Evolutionary conservation across 2,888 invertebrate genomes (phyloP), one percentile per base, ranked within the genome.

Genomic region (Drosophila koepferae): DNA sequence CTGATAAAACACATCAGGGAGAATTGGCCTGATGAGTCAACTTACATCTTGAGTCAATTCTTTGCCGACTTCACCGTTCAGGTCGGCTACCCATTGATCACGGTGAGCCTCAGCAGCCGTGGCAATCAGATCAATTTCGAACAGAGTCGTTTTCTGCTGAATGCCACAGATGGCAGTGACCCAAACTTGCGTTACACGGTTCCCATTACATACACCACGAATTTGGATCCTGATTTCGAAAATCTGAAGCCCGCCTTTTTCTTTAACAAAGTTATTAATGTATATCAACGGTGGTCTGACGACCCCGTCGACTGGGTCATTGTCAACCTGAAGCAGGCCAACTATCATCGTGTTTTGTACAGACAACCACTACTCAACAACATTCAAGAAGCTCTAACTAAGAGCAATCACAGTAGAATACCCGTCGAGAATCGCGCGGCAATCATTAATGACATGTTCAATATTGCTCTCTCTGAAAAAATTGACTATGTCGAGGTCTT

Each of bases 391-490:
- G 89, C 90, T 5, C 72, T 92, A 3, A 43, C 61, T 5, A 31
- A 60, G n/a, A 4, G 48, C 0, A 67, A 76, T 2, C 88, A 89
- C 66, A 83, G 83, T 44, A 71, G 70, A 4, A 87, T 92, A 23
- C 87, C 89, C 12, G 82, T 77, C 10, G 85, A 95, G 10, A 97
- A 96, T 92, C 94, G 97, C 38, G 97, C 96, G 0, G 96, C 97
- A 63, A 85, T 96, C 10, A 92, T 98, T 0, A 96, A 97, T 81
- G 98, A 98, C 91, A 93, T 95, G 6, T 94, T 95, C 74, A 95
- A 94, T 74, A 91, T 96, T 59, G 96, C 95, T 4, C 93, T 94
- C 64, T 94, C 61, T 7, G 61, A 63, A 1, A 53, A 53, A 28
- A 40, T 83, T 8, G 83, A 86, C 14, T 88, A 86, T 8, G 74